A percentile compares a stretch with the other conserved stretches of the same genome.
These are phyloP conservation scores for Polyodon spathula DNA, from an alignment of 2,113 vertebrate genomes.

Conservation along the genomic window DNA sequence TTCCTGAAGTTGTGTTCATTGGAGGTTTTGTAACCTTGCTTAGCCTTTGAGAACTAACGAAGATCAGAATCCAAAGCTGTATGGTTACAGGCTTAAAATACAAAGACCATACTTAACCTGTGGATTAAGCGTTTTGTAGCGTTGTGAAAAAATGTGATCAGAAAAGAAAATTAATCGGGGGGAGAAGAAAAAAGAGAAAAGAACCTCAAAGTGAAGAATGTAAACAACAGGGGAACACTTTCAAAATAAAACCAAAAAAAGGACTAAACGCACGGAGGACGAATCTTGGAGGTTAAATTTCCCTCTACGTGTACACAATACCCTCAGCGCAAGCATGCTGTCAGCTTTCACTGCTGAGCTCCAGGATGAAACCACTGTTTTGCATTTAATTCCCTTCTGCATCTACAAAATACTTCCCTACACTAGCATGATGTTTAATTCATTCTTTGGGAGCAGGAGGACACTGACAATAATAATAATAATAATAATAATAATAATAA, in stretches of 20 bases:
- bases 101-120: too few species aligned
- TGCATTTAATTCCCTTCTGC: constrained; percentile 27
- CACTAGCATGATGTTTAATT: constrained; percentile 29
- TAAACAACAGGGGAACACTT: constrained; percentile 8
- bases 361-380: constrained; percentile 18
- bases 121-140: too few species aligned
- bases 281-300: constrained; percentile 19
- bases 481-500: constrained; percentile 10
- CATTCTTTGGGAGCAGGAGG: constrained; percentile 24
- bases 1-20: too few species aligned
- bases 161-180: constrained; percentile 6
- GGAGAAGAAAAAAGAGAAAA: not conserved
- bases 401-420: constrained; percentile 22
- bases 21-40: too few species aligned
- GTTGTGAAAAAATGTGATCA: constrained; percentile 5
- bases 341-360: not conserved
- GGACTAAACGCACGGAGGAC: constrained; percentile 19
- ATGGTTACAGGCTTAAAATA: too few species aligned
- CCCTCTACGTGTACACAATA: constrained; percentile 8
- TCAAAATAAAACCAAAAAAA: constrained; percentile 8
- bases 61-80: too few species aligned
- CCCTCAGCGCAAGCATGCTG: constrained; percentile 13
- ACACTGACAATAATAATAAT: constrained; percentile 16
- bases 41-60: too few species aligned
- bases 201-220: constrained; percentile 12